Evolutionary conservation across 2,797 vertebrate genomes (phyloP), one percentile per base, ranked within the genome.

Genomic region (Eulemur mongoz): DNA sequence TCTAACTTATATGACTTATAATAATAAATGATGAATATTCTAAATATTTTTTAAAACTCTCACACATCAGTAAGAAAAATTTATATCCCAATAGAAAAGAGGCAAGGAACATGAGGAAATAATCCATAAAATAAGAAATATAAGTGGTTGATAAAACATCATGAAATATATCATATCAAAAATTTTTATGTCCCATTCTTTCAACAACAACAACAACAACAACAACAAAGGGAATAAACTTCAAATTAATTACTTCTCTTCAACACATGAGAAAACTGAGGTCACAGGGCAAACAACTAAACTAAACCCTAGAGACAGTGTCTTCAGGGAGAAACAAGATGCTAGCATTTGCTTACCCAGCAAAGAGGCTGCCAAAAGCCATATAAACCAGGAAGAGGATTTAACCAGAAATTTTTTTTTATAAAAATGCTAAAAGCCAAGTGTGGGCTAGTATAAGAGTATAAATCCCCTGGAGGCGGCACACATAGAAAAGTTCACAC

Each of bases 101-200:
- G 40, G 43, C 20, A 89, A 94, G 84, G 2, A 15, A 18, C 5
- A 72, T 27, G 40, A 84, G 6, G 10, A 80, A 52, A 35, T 89
- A 95, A 73, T 57, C 25, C 14, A 91, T 40, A 79, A 85, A 92
- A 82, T 30, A 96, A 88, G 32, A 92, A 89, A 48, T 45, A 23
- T 13, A 84, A 90, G 25, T 79, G 27, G 2, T 70, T 43, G 40
- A 35, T 48, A 80, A 85, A 72, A 57, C 23, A 75, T 75, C 5
- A 70, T 30, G 22, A 6, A 25, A 70, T 78, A 54, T 20, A 40
- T 91, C 75, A 81, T 76, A 87, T 67, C 93, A 40, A 22, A 79
- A 57, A 76, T 50, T 94, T 69, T 54, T 80, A 52, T 86, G 93
- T 82, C 43, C 4, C 32, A 40, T 54, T 22, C 50, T 85, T 94